These are phyloP conservation scores for Heliconius charithonia DNA, from an alignment of 2,888 invertebrate species.

Conservation along the genomic window DNA sequence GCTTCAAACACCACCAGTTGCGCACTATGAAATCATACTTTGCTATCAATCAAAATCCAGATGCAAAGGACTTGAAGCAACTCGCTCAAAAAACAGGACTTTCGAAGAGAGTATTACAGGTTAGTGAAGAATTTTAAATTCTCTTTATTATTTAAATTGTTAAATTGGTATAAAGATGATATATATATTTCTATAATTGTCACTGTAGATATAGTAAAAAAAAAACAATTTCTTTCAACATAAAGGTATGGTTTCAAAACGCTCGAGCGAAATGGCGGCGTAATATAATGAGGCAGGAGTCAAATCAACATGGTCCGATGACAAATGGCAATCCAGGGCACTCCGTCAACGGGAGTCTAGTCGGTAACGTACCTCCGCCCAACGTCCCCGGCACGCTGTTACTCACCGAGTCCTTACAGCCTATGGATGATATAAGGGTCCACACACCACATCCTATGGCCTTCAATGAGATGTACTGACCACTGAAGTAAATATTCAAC, in stretches of 20 bases:
- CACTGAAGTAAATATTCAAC: conserved; percentile 3
- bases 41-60: conserved; percentile 99
- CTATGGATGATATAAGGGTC: conserved; percentile 71
- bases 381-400: conserved; percentile 59
- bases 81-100: conserved; percentile 99
- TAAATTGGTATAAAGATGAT: no score
- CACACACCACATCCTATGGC: conserved; percentile 71
- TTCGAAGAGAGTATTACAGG: conserved; percentile 98
- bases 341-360: conserved; percentile 58
- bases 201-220: background rate
- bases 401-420: conserved; percentile 65
- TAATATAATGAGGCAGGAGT: conserved; percentile 94
- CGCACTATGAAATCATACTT: conserved; percentile 99
- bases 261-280: conserved; percentile 99
- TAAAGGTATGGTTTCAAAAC: conserved; percentile 99
- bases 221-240: background rate
- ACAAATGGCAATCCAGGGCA: conserved; percentile 60
- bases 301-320: conserved; percentile 56
- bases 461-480: conserved; percentile 75
- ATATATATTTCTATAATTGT: no score
- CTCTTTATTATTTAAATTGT: no score
- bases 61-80: conserved; percentile 99
- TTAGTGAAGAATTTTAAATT: conserved; percentile 62
- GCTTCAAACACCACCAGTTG: conserved; percentile 99
- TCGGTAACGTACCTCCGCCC: conserved; percentile 53